Percentiles rank a stretch among this genome's conserved stretches.
phyloP scores from a whole-genome alignment of 1,140 invertebrate species.

The Lethocerus indicus region DNA sequence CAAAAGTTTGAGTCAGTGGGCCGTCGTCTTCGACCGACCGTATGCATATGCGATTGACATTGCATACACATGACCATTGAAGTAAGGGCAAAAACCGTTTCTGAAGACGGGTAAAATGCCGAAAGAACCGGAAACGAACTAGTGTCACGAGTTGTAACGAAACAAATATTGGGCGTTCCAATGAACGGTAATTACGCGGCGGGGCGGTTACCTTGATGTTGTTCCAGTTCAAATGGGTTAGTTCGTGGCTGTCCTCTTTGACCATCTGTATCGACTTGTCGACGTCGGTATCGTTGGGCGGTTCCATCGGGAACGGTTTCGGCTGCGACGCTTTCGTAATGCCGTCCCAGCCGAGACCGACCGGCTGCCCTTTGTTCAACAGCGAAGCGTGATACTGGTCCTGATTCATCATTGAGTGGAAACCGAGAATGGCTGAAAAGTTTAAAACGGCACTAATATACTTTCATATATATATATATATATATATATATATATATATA shows the following conservation, averaged over 20 bases:
- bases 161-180: too few relatives aligned
- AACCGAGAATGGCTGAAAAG: slow-evolving; percentile 83
- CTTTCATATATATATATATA: not conserved
- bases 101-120: too few relatives aligned
- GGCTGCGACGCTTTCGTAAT: slow-evolving; percentile 86
- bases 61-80: too few relatives aligned
- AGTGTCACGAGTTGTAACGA: too few relatives aligned
- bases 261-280: slow-evolving; percentile 80
- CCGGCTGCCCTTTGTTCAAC: slow-evolving; percentile 74
- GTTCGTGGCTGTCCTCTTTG: slow-evolving; percentile 68
- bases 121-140: too few relatives aligned
- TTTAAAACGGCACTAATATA: slow-evolving; percentile 5
- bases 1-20: too few relatives aligned
- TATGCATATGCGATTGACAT: too few relatives aligned
- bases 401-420: slow-evolving; percentile 99
- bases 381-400: slow-evolving; percentile 97
- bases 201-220: slow-evolving; percentile 78
- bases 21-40: too few relatives aligned
- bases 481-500: not conserved
- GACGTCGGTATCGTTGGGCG: slow-evolving; percentile 85
- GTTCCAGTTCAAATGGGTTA: slow-evolving; percentile 88
- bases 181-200: too few relatives aligned
- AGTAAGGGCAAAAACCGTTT: too few relatives aligned
- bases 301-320: slow-evolving; percentile 78
- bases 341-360: slow-evolving; percentile 77